Evolutionary conservation across 2,888 invertebrate species (phyloP), one percentile per base, ranked within the genome.

Genomic region (Chymomyza fuscimana): DNA sequence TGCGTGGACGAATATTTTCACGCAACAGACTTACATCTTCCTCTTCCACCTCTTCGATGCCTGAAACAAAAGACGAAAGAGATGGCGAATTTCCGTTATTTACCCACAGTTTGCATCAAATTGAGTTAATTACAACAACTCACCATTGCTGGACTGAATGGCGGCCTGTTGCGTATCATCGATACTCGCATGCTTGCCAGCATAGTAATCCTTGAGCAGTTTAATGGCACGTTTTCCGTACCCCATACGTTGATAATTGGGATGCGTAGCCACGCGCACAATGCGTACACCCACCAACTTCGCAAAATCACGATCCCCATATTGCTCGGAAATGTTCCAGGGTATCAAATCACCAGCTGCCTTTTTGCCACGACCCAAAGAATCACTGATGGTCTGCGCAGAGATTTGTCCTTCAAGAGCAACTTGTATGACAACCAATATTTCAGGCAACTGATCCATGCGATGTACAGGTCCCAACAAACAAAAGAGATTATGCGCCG

Each of bases 261-360:
- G 99, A 93, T 99, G 99, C 0, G 99, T 99, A 6, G 99, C 99
- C 78, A 99, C 98, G 77, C 99, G 94, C 0, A 99, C 97, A 74
- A 99, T 94, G 74, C 99, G 94, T 1, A 97, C 97, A 0, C 99
- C 99, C 46, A 95, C 93, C 0, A 99, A 93, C 68, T 95, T 94
- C 0, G 98, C 97, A 92, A 99, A 99, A 91, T 98, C 96, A 73
- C 95, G 94, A 91, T 99, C 99, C 66, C 97, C 97, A 92, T 96
- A 98, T 92, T 99, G 98, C 89, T 99, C 99, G 5, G 98, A 97
- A 4, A 99, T 93, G 67, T 98, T 99, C 99, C 99, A 99, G 0
- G 99, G 99, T 80, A 99, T 98, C 12, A 99, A 93, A 92, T 99
- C 99, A 0, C 99, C 99, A 6, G 98, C 95, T 0, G 98, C 97